Percentiles rank a stretch among this genome's conserved stretches.
Evolutionary conservation across 2,888 invertebrate genomes (phyloP).

Genomic region (Tanytarsus gracilentus): DNA sequence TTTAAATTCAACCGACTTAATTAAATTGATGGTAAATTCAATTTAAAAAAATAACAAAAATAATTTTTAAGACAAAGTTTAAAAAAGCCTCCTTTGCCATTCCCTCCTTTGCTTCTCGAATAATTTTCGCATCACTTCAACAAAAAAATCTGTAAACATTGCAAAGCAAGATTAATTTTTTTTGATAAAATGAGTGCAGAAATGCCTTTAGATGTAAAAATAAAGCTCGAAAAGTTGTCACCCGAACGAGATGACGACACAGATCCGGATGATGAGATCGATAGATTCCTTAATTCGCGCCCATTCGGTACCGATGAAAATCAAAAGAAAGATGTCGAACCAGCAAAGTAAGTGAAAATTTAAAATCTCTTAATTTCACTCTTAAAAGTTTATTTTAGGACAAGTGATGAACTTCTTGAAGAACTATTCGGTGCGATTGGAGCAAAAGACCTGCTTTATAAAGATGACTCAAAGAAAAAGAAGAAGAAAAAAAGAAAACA

Average conservation of each 20-base stretch:
- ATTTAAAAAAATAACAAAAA: no score
- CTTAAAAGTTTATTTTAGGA: not conserved
- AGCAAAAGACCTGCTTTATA: constrained; percentile 50
- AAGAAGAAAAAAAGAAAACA: constrained; percentile 39
- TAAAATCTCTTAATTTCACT: not conserved
- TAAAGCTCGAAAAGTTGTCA: constrained; percentile 22
- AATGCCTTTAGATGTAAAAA: not conserved
- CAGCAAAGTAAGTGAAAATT: not conserved
- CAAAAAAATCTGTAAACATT: no score
- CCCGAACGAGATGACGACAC: constrained; percentile 9
- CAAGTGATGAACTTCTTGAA: constrained; percentile 58
- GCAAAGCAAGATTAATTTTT: no score
- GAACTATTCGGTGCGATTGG: constrained; percentile 73
- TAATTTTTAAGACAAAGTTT: no score
- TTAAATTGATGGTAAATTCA: no score
- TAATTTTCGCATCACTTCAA: no score
- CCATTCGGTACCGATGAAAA: not conserved
- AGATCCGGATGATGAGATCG: constrained; percentile 4
- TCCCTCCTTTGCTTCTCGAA: no score
- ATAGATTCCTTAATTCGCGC: constrained; percentile 5
- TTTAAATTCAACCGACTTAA: no score
- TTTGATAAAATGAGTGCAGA: constrained; percentile 8
- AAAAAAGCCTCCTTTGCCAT: no score
- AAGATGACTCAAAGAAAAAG: constrained; percentile 32
- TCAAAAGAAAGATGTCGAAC: constrained; percentile 19